Percentiles rank a stretch among this genome's conserved stretches.
These are phyloP conservation scores for Diorhabda elongata DNA, from an alignment of 1,140 invertebrate genomes.

Conservation along the genomic window DNA sequence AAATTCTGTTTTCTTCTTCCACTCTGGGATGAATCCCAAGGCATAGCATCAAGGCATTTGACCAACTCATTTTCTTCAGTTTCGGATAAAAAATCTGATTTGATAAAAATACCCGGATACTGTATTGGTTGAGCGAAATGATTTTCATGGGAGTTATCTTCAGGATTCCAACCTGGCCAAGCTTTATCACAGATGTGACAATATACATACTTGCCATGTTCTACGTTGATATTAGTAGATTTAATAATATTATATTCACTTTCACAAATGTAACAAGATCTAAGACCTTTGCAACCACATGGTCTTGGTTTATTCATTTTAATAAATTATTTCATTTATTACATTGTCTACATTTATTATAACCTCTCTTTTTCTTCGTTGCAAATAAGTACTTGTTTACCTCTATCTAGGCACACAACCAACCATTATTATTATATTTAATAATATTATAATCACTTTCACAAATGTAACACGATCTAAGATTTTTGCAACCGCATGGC, in stretches of 20 bases:
- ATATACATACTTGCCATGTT: slow-evolving; percentile 63
- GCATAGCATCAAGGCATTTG: slow-evolving; percentile 68
- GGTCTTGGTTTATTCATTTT: slow-evolving; percentile 67
- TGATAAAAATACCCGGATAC: slow-evolving; percentile 68
- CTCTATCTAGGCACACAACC: no score
- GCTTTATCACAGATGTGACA: slow-evolving; percentile 71
- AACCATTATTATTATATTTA: slow-evolving; percentile 40
- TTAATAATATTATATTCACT: slow-evolving; percentile 60
- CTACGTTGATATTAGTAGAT: slow-evolving; percentile 36
- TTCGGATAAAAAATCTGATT: slow-evolving; percentile 69
- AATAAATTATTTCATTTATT: not conserved
- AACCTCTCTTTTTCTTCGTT: no score
- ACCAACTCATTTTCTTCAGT: slow-evolving; percentile 69
- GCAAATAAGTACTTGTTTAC: no score
- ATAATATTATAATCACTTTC: slow-evolving; percentile 65
- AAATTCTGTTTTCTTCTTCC: slow-evolving; percentile 96
- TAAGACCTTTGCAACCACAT: slow-evolving; percentile 89
- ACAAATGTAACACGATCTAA: slow-evolving; percentile 81
- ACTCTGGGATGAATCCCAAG: slow-evolving; percentile 92
- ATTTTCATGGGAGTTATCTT: slow-evolving; percentile 60
- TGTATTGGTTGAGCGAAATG: slow-evolving; percentile 58
- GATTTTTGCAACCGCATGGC: slow-evolving; percentile 88
- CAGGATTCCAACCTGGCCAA: slow-evolving; percentile 66
- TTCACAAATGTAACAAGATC: slow-evolving; percentile 85
- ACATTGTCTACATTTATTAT: no score